These are phyloP conservation scores for Xylophagus ater DNA, from an alignment of 2,888 invertebrate species.

Conservation along the genomic window DNA sequence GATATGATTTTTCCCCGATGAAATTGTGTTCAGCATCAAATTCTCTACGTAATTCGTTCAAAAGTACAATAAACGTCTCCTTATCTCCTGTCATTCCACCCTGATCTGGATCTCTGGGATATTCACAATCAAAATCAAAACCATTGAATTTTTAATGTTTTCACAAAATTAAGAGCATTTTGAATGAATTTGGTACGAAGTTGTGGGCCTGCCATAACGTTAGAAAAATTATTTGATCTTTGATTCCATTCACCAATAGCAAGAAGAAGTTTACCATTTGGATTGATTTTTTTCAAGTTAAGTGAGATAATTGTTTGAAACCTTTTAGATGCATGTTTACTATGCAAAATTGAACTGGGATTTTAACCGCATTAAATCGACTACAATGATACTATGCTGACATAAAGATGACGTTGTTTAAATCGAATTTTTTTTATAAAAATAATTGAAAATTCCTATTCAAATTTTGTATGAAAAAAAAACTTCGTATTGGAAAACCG, in stretches of 20 bases:
- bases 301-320: conserved; percentile 36
- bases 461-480: too few relatives aligned
- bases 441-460: too few relatives aligned
- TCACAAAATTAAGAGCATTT: conserved; percentile 41
- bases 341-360: too few relatives aligned
- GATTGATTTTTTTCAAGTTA: conserved; percentile 35
- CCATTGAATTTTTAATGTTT: conserved; percentile 46
- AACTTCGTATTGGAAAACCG: too few relatives aligned
- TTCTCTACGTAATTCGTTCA: conserved; percentile 16
- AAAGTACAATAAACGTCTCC: conserved; percentile 8
- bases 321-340: conserved; percentile 39
- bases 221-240: conserved; percentile 40
- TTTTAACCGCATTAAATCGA: too few relatives aligned
- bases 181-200: conserved; percentile 39
- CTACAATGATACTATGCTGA: too few relatives aligned
- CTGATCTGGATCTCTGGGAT: conserved; percentile 42
- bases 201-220: conserved; percentile 22
- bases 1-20: conserved; percentile 41
- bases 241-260: conserved; percentile 50
- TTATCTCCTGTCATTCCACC: conserved; percentile 29
- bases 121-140: conserved; percentile 53
- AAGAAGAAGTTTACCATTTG: conserved; percentile 38
- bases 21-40: conserved; percentile 29
- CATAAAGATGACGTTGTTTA: too few relatives aligned
- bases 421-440: too few relatives aligned